Percentiles rank a stretch among this genome's conserved stretches.
Evolutionary conservation across 2,888 invertebrate genomes (phyloP).

Genomic region (Pseudococcus viburni): DNA sequence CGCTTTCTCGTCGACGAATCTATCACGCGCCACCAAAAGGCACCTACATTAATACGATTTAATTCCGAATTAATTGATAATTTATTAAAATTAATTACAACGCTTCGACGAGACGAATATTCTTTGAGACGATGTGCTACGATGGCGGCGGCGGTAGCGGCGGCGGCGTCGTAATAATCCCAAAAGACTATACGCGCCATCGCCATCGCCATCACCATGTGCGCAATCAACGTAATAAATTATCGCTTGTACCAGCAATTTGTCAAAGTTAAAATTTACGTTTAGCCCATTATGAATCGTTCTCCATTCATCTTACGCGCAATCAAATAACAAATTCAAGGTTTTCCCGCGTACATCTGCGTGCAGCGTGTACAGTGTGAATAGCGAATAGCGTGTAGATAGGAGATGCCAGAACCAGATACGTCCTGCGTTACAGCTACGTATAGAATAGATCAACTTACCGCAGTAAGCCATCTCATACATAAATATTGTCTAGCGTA

Average conservation of each 20-base stretch:
- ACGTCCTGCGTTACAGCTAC: too few species aligned
- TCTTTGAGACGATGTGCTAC: not conserved
- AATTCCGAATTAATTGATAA: constrained; percentile 5
- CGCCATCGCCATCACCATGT: not conserved
- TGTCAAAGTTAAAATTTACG: constrained; percentile 47
- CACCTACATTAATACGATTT: constrained; percentile 31
- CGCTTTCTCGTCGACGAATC: not conserved
- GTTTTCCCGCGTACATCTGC: not conserved
- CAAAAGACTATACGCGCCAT: not conserved
- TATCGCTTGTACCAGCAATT: constrained; percentile 38
- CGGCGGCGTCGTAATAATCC: not conserved
- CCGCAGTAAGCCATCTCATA: too few species aligned
- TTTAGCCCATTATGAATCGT: constrained; percentile 10
- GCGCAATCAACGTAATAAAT: constrained; percentile 37
- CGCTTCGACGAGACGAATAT: constrained; percentile 37
- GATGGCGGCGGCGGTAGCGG: not conserved
- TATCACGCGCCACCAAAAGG: not conserved
- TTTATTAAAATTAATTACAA: constrained; percentile 47
- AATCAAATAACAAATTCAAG: constrained; percentile 38
- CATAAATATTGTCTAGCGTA: too few species aligned
- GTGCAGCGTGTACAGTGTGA: too few species aligned
- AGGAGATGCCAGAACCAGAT: too few species aligned
- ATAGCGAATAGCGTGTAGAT: too few species aligned
- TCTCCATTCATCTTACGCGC: constrained; percentile 16
- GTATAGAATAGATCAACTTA: too few species aligned